Conservation (phyloP, 2,113 vertebrate species). For the Stigmatopora nigra region DNA sequence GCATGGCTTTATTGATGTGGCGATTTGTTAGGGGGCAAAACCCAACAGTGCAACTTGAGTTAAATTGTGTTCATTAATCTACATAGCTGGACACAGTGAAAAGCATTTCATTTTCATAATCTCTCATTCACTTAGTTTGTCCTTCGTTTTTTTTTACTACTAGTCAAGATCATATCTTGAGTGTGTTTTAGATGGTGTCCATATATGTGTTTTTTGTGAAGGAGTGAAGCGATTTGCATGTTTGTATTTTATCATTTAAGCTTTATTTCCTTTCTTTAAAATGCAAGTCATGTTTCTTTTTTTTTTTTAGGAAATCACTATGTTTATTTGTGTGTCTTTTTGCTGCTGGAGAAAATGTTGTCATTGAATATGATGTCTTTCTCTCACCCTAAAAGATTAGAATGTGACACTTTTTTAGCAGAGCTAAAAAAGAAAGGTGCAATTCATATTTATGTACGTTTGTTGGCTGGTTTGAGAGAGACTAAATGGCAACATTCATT, state of each 20-base stretch:
- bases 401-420: constrained; percentile 24
- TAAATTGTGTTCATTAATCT: constrained; percentile 67
- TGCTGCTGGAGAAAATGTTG: constrained; percentile 51
- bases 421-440: constrained; percentile 5
- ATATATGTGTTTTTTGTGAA: constrained; percentile 15
- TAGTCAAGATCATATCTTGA: constrained; percentile 42
- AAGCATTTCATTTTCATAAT: constrained; percentile 61
- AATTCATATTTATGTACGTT: not conserved
- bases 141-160: constrained; percentile 33
- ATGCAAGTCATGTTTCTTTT: constrained; percentile 42
- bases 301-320: constrained; percentile 52
- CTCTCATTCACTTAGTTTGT: constrained; percentile 48
- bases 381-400: constrained; percentile 38
- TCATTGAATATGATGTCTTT: constrained; percentile 43
- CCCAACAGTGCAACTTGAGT: constrained; percentile 55
- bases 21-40: constrained; percentile 66
- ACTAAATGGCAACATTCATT: not conserved
- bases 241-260: constrained; percentile 53
- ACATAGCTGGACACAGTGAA: constrained; percentile 47
- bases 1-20: constrained; percentile 58
- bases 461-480: not conserved
- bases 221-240: constrained; percentile 32
- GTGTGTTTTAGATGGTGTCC: constrained; percentile 32
- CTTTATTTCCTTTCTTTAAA: constrained; percentile 38
- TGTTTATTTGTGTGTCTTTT: constrained; percentile 50